phyloP scores from a whole-genome alignment of 2,888 invertebrate species.

The Phyllotreta cruciferae region DNA sequence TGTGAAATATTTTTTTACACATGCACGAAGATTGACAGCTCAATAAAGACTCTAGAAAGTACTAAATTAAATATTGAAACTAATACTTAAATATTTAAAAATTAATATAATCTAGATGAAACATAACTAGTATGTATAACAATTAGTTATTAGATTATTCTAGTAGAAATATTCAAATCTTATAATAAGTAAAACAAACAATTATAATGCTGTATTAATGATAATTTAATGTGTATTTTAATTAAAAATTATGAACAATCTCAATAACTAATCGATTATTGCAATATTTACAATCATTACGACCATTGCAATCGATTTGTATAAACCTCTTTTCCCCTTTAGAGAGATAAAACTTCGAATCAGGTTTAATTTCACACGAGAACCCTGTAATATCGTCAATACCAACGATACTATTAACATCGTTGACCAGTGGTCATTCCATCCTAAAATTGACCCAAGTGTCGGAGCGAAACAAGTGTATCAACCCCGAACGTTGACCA shows the following conservation, averaged over 20 bases:
- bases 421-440: slow-evolving; percentile 37
- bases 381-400: slow-evolving; percentile 16
- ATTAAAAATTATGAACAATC: too few species aligned
- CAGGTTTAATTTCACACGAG: slow-evolving; percentile 23
- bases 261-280: background rate
- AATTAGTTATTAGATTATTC: slow-evolving; percentile 10
- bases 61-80: too few species aligned
- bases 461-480: slow-evolving; percentile 40
- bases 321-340: slow-evolving; percentile 13
- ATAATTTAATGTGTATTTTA: too few species aligned
- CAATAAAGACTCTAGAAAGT: too few species aligned
- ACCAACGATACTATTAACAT: slow-evolving; percentile 22
- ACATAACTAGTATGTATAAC: too few species aligned
- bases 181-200: too few species aligned
- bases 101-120: too few species aligned
- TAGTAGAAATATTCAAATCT: too few species aligned
- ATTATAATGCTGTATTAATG: too few species aligned
- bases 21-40: too few species aligned
- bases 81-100: too few species aligned
- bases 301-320: background rate
- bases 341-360: background rate
- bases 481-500: slow-evolving; percentile 45
- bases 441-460: slow-evolving; percentile 25
- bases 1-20: too few species aligned
- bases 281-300: background rate